A percentile compares a stretch with the other conserved stretches of the same genome.
These are phyloP conservation scores for cattle (Bos taurus) DNA, from an alignment of 2,113 vertebrate species.

Conservation along the genomic window ARS-UCD2.0 NC_037330.1:61406001-61406500, in stretches of 20 bases:
- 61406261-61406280: neutral
- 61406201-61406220: slow-evolving; percentile 26
- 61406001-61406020: slow-evolving; percentile 60
- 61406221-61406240: neutral
- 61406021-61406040: slow-evolving; percentile 57
- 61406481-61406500: neutral
- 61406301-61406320: neutral
- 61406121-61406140: slow-evolving; percentile 60
- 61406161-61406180: slow-evolving; percentile 60
- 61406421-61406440: neutral
- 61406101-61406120: slow-evolving; percentile 67
- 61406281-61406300: neutral
- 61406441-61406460: neutral
- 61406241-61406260: neutral
- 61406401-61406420: neutral
- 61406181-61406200: slow-evolving; percentile 36
- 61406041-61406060: slow-evolving; percentile 63
- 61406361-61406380: neutral
- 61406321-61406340: neutral
- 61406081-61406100: slow-evolving; percentile 64
- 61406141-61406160: slow-evolving; percentile 60
- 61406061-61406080: slow-evolving; percentile 68
- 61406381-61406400: neutral
- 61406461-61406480: neutral
- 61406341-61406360: neutral